A percentile compares a stretch with the other conserved stretches of the same genome.
Evolutionary conservation across 2,113 vertebrate species (phyloP).

Genomic region (Alethe diademata): DNA sequence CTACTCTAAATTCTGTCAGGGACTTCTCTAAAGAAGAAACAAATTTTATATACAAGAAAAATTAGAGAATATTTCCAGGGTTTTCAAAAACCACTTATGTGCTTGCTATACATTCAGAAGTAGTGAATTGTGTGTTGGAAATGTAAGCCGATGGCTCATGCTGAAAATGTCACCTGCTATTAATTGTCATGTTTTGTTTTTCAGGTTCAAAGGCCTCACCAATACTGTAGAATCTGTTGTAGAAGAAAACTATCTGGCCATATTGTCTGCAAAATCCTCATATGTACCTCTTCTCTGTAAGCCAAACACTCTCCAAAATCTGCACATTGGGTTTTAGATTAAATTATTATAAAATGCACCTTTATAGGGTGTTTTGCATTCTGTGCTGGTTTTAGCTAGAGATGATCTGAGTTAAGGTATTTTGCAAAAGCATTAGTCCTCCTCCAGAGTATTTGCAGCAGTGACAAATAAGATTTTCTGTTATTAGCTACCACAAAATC

Average conservation of each 20-base stretch:
- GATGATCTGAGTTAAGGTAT: not conserved
- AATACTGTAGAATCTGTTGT: not conserved
- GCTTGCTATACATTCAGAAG: not conserved
- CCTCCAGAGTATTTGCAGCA: not conserved
- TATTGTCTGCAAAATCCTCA: not conserved
- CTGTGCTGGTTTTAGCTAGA: not conserved
- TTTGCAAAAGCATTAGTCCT: not conserved
- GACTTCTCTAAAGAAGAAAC: not conserved
- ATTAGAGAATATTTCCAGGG: not conserved
- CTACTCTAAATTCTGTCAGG: not conserved
- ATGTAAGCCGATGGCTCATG: not conserved
- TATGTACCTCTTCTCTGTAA: not conserved
- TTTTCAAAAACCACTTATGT: not conserved
- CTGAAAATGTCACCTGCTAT: not conserved
- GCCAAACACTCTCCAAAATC: not conserved
- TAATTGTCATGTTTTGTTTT: not conserved
- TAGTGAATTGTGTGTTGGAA: not conserved
- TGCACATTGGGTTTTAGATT: not conserved
- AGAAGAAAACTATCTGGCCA: not conserved
- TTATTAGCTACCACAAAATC: not conserved
- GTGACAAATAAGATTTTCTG: not conserved
- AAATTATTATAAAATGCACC: not conserved
- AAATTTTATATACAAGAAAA: not conserved
- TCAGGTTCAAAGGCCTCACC: not conserved
- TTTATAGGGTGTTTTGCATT: not conserved